These are phyloP conservation scores for Dendrolimus punctatus DNA, from an alignment of 1,140 invertebrate species.

Conservation along the genomic window DNA sequence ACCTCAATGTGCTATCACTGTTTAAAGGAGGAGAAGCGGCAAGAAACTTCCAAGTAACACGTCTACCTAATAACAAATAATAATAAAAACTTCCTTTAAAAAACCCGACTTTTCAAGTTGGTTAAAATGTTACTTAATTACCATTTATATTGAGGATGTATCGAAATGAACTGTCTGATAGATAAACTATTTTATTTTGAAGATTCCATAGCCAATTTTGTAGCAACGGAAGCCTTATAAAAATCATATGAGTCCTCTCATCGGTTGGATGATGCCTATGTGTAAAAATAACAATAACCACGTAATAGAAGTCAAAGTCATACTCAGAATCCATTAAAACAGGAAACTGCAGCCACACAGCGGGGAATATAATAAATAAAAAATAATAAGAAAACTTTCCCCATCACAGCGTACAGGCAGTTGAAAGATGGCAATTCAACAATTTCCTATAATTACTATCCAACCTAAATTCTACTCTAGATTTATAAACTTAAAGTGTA, in stretches of 20 bases:
- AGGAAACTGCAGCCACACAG: slow-evolving; percentile 23
- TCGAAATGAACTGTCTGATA: no score
- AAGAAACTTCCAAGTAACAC: no score
- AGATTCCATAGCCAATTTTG: background rate
- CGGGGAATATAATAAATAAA: slow-evolving; percentile 55
- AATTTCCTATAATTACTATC: background rate
- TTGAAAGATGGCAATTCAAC: slow-evolving; percentile 37
- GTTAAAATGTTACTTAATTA: no score
- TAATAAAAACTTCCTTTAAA: no score
- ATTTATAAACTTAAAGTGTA: background rate
- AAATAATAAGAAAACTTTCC: slow-evolving; percentile 65
- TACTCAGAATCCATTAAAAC: slow-evolving; percentile 5
- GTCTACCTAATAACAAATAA: no score
- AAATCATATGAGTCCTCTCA: background rate
- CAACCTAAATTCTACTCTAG: slow-evolving; percentile 2
- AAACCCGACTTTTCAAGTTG: no score
- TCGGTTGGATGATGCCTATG: no score
- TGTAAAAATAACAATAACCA: background rate
- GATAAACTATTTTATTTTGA: no score
- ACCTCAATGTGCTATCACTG: no score
- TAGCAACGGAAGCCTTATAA: background rate
- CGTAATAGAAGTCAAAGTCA: background rate
- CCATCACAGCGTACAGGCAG: slow-evolving; percentile 43
- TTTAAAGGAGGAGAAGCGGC: no score
- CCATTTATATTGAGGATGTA: no score